phyloP scores from a whole-genome alignment of 2,797 vertebrate genomes.

The Aphelocoma californica region DNA sequence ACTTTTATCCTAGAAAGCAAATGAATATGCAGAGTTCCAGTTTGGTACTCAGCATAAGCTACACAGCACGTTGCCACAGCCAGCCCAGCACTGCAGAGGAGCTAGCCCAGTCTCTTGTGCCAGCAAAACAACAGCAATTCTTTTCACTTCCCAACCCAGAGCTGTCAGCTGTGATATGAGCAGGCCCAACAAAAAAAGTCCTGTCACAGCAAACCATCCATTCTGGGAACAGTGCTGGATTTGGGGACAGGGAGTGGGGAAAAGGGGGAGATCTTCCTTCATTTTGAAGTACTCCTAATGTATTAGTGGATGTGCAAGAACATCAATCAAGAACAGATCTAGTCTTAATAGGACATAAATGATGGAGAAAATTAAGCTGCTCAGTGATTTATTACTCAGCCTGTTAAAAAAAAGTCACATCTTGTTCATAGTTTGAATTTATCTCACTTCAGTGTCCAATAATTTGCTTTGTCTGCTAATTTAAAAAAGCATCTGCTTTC shows the following conservation, averaged over 20 bases:
- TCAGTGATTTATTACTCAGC: not conserved
- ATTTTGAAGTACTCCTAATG: not conserved
- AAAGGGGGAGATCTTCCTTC: not conserved
- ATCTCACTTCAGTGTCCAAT: not conserved
- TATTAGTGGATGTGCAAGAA: not conserved
- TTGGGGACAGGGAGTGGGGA: not conserved
- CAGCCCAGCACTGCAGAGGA: not conserved
- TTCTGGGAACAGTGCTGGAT: not conserved
- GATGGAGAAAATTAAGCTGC: not conserved
- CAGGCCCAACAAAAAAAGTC: not conserved
- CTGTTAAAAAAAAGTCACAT: not conserved
- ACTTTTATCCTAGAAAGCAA: not conserved
- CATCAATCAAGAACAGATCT: not conserved
- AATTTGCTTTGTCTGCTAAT: not conserved
- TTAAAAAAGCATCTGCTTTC: not conserved
- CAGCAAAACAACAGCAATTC: not conserved
- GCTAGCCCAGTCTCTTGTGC: not conserved
- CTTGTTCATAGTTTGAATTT: not conserved
- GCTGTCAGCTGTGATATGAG: not conserved
- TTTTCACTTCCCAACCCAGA: not conserved
- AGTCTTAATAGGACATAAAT: not conserved
- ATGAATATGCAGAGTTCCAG: not conserved
- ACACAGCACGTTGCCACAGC: not conserved
- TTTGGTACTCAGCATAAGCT: not conserved
- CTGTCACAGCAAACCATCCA: not conserved